phyloP scores from a whole-genome alignment of 2,113 vertebrate genomes.

The Cyanistes caeruleus region DNA sequence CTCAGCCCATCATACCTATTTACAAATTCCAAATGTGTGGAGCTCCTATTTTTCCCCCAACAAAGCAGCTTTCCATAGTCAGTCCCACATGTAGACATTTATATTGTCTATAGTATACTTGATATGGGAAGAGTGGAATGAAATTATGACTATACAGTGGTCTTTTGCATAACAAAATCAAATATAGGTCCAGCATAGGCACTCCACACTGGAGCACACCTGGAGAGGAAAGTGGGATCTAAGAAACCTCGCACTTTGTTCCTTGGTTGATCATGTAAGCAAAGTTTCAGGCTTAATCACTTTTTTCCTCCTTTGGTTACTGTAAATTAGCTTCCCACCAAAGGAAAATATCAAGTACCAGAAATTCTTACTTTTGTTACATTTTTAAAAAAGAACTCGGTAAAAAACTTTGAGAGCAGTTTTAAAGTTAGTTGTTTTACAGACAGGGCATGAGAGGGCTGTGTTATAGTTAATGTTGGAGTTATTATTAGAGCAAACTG shows the following conservation, averaged over 20 bases:
- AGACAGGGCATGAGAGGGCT: background rate
- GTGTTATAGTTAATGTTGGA: background rate
- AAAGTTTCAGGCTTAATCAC: background rate
- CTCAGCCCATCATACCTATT: background rate
- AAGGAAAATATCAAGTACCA: background rate
- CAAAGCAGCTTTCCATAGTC: background rate
- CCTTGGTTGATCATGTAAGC: background rate
- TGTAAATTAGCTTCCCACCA: background rate
- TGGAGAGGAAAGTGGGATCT: background rate
- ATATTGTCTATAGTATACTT: background rate
- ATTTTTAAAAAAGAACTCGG: background rate
- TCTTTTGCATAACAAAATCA: background rate
- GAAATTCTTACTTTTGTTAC: background rate
- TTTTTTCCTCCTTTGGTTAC: background rate
- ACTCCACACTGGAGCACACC: background rate
- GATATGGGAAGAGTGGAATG: background rate
- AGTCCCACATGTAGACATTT: background rate
- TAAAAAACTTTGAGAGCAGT: background rate
- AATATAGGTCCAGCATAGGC: background rate
- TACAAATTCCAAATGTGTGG: background rate
- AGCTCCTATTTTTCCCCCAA: background rate
- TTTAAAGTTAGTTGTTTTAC: background rate
- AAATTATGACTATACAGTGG: background rate
- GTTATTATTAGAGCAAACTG: background rate
- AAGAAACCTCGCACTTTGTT: background rate